phyloP scores from a whole-genome alignment of 2,888 invertebrate species.

The Cynaeus angustus region DNA sequence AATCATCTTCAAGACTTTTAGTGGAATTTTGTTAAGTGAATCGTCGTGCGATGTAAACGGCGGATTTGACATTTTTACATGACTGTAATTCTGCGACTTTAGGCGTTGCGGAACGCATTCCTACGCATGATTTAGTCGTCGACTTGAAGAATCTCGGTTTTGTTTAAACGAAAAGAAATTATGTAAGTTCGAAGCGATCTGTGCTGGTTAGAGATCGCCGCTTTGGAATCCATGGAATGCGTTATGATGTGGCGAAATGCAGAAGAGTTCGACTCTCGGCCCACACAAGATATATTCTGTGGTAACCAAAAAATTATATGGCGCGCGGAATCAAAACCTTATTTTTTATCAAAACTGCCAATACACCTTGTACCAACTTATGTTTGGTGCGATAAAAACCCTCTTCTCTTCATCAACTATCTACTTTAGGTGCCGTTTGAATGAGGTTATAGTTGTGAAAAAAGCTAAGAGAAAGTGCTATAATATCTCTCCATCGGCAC shows the following conservation, averaged over 20 bases:
- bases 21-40: no score
- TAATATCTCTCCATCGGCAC: not conserved
- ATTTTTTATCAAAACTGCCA: not conserved
- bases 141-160: slow-evolving; percentile 2
- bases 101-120: not conserved
- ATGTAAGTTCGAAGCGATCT: slow-evolving; percentile 3
- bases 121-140: not conserved
- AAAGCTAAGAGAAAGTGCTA: not conserved
- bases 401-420: not conserved
- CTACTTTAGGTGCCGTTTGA: not conserved
- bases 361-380: not conserved
- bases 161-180: not conserved
- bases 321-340: no score
- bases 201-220: not conserved
- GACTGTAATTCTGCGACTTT: no score
- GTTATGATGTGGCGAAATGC: slow-evolving; percentile 39
- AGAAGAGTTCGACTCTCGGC: not conserved
- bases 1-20: slow-evolving; percentile 7
- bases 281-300: not conserved
- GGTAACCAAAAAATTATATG: not conserved
- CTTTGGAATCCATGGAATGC: slow-evolving; percentile 43
- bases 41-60: no score
- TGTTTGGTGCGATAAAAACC: not conserved
- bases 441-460: not conserved
- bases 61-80: no score